A percentile compares a stretch with the other conserved stretches of the same genome.
phyloP scores from a whole-genome alignment of 2,888 invertebrate genomes.

The Coenonympha arcania region DNA sequence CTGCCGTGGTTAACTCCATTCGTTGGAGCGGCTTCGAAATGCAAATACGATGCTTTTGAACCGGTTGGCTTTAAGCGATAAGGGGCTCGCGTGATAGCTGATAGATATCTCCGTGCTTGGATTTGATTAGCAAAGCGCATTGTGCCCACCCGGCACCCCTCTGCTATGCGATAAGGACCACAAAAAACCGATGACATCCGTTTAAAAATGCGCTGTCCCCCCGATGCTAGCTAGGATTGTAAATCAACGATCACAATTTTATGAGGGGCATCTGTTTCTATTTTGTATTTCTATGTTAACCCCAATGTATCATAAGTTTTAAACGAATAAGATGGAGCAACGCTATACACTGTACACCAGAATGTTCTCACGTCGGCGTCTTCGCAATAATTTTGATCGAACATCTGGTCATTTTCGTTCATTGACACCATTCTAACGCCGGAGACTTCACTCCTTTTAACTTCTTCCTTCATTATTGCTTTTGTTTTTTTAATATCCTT shows the following conservation, averaged over 20 bases:
- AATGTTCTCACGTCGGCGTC: constrained; percentile 7
- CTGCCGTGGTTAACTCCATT: constrained; percentile 21
- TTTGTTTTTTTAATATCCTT: too few species aligned
- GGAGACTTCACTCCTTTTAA: neutral
- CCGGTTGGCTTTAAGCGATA: constrained; percentile 42
- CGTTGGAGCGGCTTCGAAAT: constrained; percentile 41
- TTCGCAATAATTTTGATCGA: constrained; percentile 2
- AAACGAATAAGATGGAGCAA: constrained; percentile 5
- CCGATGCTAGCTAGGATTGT: constrained; percentile 17
- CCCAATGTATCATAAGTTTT: constrained; percentile 13
- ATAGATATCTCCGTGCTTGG: constrained; percentile 29
- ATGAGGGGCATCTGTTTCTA: constrained; percentile 25
- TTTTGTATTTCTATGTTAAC: constrained; percentile 17
- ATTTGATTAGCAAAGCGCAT: constrained; percentile 22
- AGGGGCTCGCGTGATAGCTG: constrained; percentile 30
- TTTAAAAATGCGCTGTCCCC: constrained; percentile 22
- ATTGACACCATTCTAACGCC: neutral
- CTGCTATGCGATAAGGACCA: constrained; percentile 16
- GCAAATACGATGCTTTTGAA: constrained; percentile 47
- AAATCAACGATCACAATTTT: constrained; percentile 22
- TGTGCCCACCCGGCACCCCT: constrained; percentile 24
- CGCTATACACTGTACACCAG: neutral
- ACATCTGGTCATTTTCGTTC: constrained; percentile 6
- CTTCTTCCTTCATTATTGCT: too few species aligned
- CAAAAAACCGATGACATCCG: constrained; percentile 22